Evolutionary conservation across 2,888 invertebrate genomes (phyloP), one percentile per base, ranked within the genome.

Genomic region (Carcina quercana): DNA sequence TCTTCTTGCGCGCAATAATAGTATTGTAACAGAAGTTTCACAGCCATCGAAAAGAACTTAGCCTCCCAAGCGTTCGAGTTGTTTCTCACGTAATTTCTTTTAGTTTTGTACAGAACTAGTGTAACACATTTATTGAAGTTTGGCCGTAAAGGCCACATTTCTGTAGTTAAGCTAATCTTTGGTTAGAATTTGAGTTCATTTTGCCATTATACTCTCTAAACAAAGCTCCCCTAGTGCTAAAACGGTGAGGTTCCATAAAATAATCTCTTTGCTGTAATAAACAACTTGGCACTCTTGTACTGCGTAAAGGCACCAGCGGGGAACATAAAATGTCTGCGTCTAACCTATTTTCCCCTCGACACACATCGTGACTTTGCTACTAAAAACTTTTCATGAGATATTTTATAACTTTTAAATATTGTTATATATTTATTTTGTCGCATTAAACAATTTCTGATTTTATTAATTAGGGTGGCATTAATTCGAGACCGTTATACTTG

Each of bases 231-330:
- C n/a, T n/a, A n/a, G n/a, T n/a, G n/a, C n/a, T n/a, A n/a, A n/a
- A n/a, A n/a, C n/a, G n/a, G n/a, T n/a, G n/a, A n/a, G n/a, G n/a
- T n/a, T n/a, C n/a, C n/a, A n/a, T n/a, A n/a, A n/a, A n/a, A n/a
- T n/a, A n/a, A n/a, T n/a, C n/a, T n/a, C n/a, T n/a, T n/a, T n/a
- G 3, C 14, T 11, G 21, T 26, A 21, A 33, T 28, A 28, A 17
- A 33, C 27, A 19, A 19, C 15, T 15, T 22, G 10, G 13, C 27
- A n/a, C n/a, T n/a, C n/a, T n/a, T 8, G 41, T 38, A 38, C 38
- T 44, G 14, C 13, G 43, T 46, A 54, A 57, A 48, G 48, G 52
- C 47, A 42, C 52, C 52, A 29, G 40, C 34, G 51, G 53, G 57
- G 38, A 51, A 47, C 45, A 47, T 60, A 51, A 59, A 59, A 27